phyloP scores from a whole-genome alignment of 2,113 vertebrate species.

The Uria aalge region DNA sequence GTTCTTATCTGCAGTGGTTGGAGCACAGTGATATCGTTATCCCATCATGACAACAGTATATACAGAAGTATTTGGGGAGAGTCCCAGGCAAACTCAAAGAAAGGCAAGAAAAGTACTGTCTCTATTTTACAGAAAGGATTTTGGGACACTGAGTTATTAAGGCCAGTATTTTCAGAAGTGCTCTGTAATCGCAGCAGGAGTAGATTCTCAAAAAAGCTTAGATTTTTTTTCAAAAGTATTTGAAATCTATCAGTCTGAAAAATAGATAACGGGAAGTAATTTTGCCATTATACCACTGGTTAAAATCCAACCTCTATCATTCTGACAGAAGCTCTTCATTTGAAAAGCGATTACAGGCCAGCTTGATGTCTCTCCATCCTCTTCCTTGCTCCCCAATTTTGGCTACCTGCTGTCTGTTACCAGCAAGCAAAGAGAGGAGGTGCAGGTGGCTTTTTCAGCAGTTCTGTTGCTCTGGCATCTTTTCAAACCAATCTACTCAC shows the following conservation, averaged over 20 bases:
- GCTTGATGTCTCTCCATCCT: neutral
- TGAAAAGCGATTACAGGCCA: neutral
- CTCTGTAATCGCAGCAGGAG: neutral
- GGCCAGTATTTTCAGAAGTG: neutral
- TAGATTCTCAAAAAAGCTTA: neutral
- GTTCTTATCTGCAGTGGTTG: neutral
- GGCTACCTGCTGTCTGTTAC: neutral
- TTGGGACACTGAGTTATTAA: neutral
- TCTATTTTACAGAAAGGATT: neutral
- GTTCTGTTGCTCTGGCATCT: conserved; percentile 1
- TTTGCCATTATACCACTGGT: neutral
- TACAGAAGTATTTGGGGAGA: neutral
- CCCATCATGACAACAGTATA: neutral
- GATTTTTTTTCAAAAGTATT: neutral
- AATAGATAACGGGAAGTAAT: neutral
- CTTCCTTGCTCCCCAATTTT: neutral
- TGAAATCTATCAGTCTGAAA: neutral
- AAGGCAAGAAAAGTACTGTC: neutral
- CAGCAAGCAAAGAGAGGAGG: neutral
- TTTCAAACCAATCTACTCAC: neutral
- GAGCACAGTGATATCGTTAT: neutral
- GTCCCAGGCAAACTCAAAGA: neutral
- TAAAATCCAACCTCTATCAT: neutral
- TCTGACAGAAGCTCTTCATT: neutral
- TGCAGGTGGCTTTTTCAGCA: conserved; percentile 1